Evolutionary conservation across 2,888 invertebrate species (phyloP).

Genomic region (Cerastis rubricosa): DNA sequence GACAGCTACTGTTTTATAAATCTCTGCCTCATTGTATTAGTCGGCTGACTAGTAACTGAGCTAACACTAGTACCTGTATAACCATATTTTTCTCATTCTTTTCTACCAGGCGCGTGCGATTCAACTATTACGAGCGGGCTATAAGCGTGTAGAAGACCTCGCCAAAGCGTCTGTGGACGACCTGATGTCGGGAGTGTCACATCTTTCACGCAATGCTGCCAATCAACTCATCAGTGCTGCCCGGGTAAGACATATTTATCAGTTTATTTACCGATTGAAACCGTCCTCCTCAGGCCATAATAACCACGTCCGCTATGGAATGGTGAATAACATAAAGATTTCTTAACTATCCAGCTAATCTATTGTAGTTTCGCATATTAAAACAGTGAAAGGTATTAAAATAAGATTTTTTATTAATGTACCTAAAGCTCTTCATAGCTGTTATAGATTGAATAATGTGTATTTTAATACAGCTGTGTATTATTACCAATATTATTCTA

Average conservation of each 20-base stretch:
- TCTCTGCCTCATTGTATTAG: too few relatives aligned
- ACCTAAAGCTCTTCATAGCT: neutral
- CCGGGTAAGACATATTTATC: conserved; percentile 90
- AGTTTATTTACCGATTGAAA: neutral
- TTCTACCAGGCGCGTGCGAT: conserved; percentile 93
- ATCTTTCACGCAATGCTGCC: conserved; percentile 94
- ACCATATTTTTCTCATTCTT: too few relatives aligned
- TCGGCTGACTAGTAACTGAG: too few relatives aligned
- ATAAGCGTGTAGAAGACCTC: conserved; percentile 93
- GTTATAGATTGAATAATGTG: neutral
- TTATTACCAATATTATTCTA: too few relatives aligned
- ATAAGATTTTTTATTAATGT: too few relatives aligned
- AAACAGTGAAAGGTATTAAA: too few relatives aligned
- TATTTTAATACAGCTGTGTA: neutral
- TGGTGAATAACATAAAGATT: neutral
- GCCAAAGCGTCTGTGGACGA: conserved; percentile 93
- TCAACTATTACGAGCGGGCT: conserved; percentile 96
- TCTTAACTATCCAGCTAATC: neutral
- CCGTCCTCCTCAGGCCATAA: neutral
- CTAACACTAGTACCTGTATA: too few relatives aligned
- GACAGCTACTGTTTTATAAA: too few relatives aligned
- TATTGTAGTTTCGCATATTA: neutral
- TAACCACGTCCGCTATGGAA: neutral
- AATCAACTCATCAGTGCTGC: conserved; percentile 96
- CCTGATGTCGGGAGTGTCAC: conserved; percentile 92